Evolutionary conservation across 2,888 invertebrate genomes (phyloP), one percentile per base, ranked within the genome.

Genomic region (Timema cristinae): DNA sequence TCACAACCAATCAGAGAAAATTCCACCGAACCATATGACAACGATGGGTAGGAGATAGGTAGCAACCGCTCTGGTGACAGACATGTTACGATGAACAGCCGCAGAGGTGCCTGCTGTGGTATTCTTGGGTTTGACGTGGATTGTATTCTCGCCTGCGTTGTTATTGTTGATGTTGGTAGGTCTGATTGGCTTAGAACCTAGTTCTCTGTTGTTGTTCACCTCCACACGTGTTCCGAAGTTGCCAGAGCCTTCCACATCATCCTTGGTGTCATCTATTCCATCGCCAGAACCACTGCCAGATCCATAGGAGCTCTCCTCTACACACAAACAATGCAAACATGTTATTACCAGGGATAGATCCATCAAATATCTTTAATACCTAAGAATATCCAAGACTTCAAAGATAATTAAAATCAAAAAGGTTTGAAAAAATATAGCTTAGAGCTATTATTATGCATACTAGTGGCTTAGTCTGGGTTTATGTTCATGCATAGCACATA

Each of bases 1-100:
- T 91, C 91, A 93, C 87, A 93, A 91, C 84, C 92, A 87, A 82
- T 93, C 92, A 79, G 90, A 89, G 81, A 93, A 88, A 78, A 92
- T 90, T 75, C 91, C 89, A 73, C 92, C 93, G 83, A 94, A 91
- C 93, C 93, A 94, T 79, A 92, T 91, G 82, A 94, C 89, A 77
- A 91, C 91, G 61, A 94, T 89, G 6, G 94, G 93, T 80, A 94
- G 83, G 75, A 94, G 86, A 83, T 93, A 93, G 67, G 91, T 87
- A 78, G 91, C 84, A 68, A 94, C 82, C 49, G 91, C 91, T 75
- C 85, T 85, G 11, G 86, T 85, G 6, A 91, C 81, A 13, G 89
- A 86, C 72, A 84, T 82, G 66, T 80, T 79, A 73, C 84, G 86
- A 75, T 78, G 79, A 1, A 82, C 77, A 5, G 83, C 81, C 0